Evolutionary conservation across 2,113 vertebrate genomes (phyloP).

Genomic region (Cynopterus brachyotis): DNA sequence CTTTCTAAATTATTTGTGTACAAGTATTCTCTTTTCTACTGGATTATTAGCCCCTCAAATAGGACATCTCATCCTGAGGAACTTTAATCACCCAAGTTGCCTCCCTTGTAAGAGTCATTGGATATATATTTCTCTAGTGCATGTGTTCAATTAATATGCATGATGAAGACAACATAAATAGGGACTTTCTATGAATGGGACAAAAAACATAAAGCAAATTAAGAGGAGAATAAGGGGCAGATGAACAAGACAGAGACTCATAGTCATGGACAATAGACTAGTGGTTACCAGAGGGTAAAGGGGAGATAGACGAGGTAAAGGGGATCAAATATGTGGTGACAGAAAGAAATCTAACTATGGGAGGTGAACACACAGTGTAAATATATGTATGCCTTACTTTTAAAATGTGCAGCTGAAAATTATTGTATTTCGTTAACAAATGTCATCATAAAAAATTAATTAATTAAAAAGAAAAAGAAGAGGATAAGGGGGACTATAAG

Average conservation of each 20-base stretch:
- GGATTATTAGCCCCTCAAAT: not conserved
- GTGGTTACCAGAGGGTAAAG: no score
- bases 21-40: not conserved
- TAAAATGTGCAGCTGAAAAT: no score
- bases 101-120: not conserved
- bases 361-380: no score
- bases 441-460: no score
- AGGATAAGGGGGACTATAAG: not conserved
- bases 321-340: no score
- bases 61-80: not conserved
- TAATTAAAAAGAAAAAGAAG: not conserved
- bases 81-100: not conserved
- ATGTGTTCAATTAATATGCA: not conserved
- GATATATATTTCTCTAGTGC: not conserved
- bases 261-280: no score
- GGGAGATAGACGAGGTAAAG: not conserved
- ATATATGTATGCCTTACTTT: no score
- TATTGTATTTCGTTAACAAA: no score
- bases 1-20: constrained; percentile 27
- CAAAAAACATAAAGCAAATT: constrained; percentile 23
- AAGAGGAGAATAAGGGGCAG: not conserved
- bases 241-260: no score
- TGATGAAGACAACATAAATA: not conserved
- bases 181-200: not conserved
- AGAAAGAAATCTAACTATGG: no score